phyloP scores from a whole-genome alignment of 2,113 vertebrate species.

The Hypomesus transpacificus region DNA sequence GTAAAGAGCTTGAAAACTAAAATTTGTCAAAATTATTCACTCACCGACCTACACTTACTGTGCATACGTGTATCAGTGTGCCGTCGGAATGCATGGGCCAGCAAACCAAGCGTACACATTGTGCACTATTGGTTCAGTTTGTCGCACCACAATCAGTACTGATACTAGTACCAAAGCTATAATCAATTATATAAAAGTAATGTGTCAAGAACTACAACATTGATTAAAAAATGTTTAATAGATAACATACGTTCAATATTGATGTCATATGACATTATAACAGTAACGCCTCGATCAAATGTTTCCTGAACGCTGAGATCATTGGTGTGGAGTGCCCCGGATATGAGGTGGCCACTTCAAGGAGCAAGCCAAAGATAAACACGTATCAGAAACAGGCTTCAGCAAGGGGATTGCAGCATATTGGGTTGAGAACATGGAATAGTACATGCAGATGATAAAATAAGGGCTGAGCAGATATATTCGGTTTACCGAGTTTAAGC shows the following conservation, averaged over 20 bases:
- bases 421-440: conserved; percentile 36
- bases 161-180: too few species aligned
- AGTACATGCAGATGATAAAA: not conserved
- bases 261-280: not conserved
- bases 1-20: too few species aligned
- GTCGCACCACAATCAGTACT: too few species aligned
- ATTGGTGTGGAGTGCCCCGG: conserved; percentile 51
- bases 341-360: conserved; percentile 72
- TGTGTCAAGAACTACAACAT: too few species aligned
- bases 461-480: not conserved
- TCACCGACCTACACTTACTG: too few species aligned
- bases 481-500: not conserved
- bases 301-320: not conserved
- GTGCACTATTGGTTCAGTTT: too few species aligned
- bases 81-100: too few species aligned
- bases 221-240: not conserved
- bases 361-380: conserved; percentile 77
- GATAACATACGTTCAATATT: not conserved
- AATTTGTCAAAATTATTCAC: too few species aligned
- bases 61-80: too few species aligned
- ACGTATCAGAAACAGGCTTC: conserved; percentile 63
- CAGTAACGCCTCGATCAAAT: too few species aligned
- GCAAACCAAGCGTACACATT: too few species aligned
- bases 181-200: too few species aligned
- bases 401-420: conserved; percentile 30